phyloP scores from a whole-genome alignment of 2,797 vertebrate species.

The Menidia menidia region DNA sequence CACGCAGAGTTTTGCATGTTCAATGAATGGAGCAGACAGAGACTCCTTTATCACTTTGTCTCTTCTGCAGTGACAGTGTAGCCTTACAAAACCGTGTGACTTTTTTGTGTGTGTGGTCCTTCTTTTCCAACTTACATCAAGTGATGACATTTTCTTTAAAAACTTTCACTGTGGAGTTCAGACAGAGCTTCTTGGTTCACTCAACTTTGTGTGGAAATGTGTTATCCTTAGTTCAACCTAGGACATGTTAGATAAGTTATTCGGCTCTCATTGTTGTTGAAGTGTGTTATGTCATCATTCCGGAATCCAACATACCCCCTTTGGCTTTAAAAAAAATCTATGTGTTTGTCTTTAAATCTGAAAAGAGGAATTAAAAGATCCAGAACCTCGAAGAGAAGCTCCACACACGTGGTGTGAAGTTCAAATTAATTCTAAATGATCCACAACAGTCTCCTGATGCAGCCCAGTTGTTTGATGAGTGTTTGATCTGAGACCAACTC shows the following conservation, averaged over 20 bases:
- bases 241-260: neutral
- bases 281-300: neutral
- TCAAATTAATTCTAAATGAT: neutral
- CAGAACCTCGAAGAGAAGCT: neutral
- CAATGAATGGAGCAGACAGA: slow-evolving; percentile 30
- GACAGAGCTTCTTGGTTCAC: neutral
- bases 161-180: neutral
- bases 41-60: slow-evolving; percentile 29
- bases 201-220: neutral
- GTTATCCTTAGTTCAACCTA: neutral
- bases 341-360: neutral
- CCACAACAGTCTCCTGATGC: neutral
- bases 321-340: neutral
- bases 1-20: slow-evolving; percentile 45
- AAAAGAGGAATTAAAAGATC: neutral
- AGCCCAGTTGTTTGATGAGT: neutral
- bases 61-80: slow-evolving; percentile 5
- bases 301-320: neutral
- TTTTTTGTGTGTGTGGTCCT: neutral
- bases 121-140: slow-evolving; percentile 11
- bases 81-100: slow-evolving; percentile 7
- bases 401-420: neutral
- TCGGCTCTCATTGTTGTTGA: neutral
- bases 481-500: neutral
- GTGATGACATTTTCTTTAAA: slow-evolving; percentile 9